A percentile compares a stretch with the other conserved stretches of the same genome.
These are phyloP conservation scores for Drosophila paranaensis DNA, from an alignment of 2,888 invertebrate genomes.

Conservation along the genomic window DNA sequence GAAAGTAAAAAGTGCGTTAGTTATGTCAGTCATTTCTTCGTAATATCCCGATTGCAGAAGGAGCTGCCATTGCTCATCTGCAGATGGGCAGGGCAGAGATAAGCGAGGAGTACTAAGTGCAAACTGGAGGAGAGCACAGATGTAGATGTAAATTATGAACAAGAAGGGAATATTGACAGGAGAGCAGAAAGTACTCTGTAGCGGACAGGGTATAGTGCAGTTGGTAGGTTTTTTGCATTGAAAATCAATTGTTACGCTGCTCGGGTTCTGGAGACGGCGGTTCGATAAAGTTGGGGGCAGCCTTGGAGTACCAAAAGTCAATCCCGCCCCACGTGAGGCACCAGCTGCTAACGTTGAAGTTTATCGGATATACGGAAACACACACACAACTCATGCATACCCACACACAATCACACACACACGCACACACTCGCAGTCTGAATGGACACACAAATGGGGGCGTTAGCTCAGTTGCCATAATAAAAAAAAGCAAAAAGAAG, in stretches of 20 bases:
- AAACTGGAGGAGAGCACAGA: neutral
- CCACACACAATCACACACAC: neutral
- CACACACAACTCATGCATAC: neutral
- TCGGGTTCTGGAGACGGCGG: neutral
- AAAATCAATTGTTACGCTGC: constrained; percentile 23
- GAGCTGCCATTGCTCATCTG: constrained; percentile 2
- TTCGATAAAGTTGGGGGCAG: constrained; percentile 16
- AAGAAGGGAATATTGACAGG: neutral
- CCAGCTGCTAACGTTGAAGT: constrained; percentile 38
- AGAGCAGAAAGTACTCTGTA: neutral
- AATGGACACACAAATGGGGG: constrained; percentile 39
- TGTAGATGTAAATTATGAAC: neutral
- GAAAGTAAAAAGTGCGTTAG: constrained; percentile 13
- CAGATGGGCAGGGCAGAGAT: too few relatives aligned
- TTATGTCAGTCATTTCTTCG: constrained; percentile 4
- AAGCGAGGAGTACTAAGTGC: neutral
- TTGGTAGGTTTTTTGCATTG: neutral
- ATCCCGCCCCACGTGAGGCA: constrained; percentile 6
- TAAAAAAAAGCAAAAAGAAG: constrained; percentile 15
- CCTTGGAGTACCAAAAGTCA: constrained; percentile 11
- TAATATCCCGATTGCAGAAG: constrained; percentile 7
- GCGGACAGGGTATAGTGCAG: constrained; percentile 2
- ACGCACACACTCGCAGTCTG: neutral
- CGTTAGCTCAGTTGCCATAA: constrained; percentile 33
- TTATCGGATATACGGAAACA: constrained; percentile 24